phyloP scores from a whole-genome alignment of 2,797 vertebrate genomes.

The Characodon lateralis region DNA sequence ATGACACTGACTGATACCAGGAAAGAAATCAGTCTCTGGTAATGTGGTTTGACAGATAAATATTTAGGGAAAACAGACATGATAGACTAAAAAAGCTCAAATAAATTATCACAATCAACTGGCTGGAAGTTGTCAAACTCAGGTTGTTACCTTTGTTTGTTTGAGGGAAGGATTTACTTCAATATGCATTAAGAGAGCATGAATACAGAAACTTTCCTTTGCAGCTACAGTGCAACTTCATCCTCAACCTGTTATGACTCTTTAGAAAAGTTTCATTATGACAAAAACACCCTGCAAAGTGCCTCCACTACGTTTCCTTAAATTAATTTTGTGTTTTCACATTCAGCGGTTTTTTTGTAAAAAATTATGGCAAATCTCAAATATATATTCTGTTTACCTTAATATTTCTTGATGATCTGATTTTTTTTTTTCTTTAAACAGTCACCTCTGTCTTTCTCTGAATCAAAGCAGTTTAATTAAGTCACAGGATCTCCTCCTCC shows the following conservation, averaged over 20 bases:
- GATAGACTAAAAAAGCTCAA: background rate
- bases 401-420: background rate
- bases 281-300: no score
- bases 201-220: background rate
- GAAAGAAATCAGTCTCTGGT: background rate
- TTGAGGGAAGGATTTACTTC: background rate
- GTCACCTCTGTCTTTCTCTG: background rate
- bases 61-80: background rate
- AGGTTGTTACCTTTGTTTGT: background rate
- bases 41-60: background rate
- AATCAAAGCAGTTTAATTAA: conserved; percentile 70
- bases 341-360: background rate
- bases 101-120: background rate
- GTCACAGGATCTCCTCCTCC: conserved; percentile 60
- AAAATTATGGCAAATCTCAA: background rate
- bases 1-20: background rate
- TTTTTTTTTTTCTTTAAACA: background rate
- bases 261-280: background rate
- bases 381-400: background rate
- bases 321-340: background rate
- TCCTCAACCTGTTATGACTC: background rate
- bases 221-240: background rate
- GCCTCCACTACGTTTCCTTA: background rate
- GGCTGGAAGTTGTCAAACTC: background rate
- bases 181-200: background rate